These are phyloP conservation scores for Drosophila punjabiensis DNA, from an alignment of 1,140 invertebrate genomes.

Conservation along the genomic window DNA sequence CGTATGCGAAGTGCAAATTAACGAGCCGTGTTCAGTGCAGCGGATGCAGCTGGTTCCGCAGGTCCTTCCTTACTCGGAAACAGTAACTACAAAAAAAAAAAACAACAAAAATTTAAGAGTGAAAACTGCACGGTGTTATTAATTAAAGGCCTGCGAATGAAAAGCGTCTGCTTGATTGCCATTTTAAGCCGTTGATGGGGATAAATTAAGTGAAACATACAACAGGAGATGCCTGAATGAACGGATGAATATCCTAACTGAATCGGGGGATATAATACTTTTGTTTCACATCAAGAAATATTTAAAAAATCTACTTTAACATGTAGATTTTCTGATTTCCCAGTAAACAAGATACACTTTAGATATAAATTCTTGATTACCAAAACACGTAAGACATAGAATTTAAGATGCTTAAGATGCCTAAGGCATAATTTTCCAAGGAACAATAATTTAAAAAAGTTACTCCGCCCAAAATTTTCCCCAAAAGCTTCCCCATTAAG, in stretches of 20 bases:
- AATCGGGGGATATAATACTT: background rate
- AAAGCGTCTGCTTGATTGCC: constrained; percentile 28
- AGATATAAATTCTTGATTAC: background rate
- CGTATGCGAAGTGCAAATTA: constrained; percentile 40
- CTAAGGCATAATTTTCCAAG: no score
- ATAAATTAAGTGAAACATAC: constrained; percentile 42
- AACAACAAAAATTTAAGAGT: constrained; percentile 7
- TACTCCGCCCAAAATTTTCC: background rate
- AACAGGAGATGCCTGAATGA: constrained; percentile 8
- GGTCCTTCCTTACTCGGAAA: constrained; percentile 9
- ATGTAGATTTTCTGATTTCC: background rate
- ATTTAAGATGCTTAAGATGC: background rate
- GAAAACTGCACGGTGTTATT: constrained; percentile 53
- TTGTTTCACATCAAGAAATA: background rate
- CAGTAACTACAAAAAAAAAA: background rate
- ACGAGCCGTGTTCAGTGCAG: constrained; percentile 32
- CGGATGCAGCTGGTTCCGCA: constrained; percentile 12
- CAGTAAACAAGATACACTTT: no score
- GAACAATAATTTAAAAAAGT: background rate
- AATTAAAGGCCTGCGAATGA: constrained; percentile 52
- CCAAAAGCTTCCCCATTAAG: constrained; percentile 1
- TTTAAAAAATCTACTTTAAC: background rate
- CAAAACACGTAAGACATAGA: background rate
- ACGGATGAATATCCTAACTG: constrained; percentile 8
- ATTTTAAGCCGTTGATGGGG: constrained; percentile 23